These are phyloP conservation scores for Drosophila murphyi DNA, from an alignment of 1,140 invertebrate species.

Conservation along the genomic window DNA sequence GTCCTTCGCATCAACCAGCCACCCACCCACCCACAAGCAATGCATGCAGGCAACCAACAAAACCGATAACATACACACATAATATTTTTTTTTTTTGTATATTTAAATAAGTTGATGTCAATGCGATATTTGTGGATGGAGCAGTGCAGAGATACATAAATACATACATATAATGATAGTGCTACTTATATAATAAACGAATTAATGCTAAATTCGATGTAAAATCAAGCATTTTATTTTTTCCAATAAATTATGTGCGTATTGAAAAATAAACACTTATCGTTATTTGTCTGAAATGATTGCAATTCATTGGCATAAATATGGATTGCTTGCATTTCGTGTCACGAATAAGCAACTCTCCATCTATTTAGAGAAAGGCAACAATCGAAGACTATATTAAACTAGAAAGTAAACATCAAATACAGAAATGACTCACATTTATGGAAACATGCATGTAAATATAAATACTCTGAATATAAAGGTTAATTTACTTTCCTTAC, in stretches of 20 bases:
- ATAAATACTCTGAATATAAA: background rate
- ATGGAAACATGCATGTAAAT: background rate
- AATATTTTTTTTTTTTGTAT: slow-evolving; percentile 42
- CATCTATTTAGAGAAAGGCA: background rate
- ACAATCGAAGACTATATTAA: background rate
- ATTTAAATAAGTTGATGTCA: slow-evolving; percentile 45
- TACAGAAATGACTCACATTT: slow-evolving; percentile 1
- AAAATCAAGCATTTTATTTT: slow-evolving; percentile 5
- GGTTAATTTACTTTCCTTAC: background rate
- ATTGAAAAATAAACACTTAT: background rate
- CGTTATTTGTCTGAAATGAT: background rate
- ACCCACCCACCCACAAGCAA: slow-evolving; percentile 7
- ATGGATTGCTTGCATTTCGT: background rate
- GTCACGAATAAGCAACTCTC: background rate
- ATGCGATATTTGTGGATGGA: slow-evolving; percentile 12
- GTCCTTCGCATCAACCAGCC: background rate
- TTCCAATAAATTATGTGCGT: slow-evolving; percentile 13
- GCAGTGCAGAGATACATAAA: slow-evolving; percentile 27
- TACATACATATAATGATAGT: slow-evolving; percentile 35
- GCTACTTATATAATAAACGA: slow-evolving; percentile 39
- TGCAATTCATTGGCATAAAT: background rate
- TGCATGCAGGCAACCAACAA: slow-evolving; percentile 9
- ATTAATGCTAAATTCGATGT: slow-evolving; percentile 15
- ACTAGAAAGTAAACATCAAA: background rate
- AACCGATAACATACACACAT: slow-evolving; percentile 90